phyloP scores from a whole-genome alignment of 2,797 vertebrate species.

The Merluccius polli region DNA sequence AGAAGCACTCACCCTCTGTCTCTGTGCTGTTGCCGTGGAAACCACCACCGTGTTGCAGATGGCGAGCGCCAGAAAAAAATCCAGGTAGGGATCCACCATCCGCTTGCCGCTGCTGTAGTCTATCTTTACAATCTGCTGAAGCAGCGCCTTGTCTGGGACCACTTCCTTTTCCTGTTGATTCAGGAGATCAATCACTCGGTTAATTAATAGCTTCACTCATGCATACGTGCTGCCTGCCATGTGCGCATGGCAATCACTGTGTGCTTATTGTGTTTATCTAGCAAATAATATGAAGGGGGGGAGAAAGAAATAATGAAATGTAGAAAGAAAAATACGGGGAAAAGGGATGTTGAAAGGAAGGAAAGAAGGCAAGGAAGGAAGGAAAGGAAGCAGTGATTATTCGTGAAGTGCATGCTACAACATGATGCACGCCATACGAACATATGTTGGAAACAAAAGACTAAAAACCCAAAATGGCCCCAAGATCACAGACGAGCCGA shows the following conservation, averaged over 20 bases:
- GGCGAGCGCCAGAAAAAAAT: conserved; percentile 92
- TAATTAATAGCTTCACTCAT: conserved; percentile 38
- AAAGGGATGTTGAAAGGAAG: background rate
- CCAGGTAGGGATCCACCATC: conserved; percentile 73
- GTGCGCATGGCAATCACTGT: background rate
- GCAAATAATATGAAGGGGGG: background rate
- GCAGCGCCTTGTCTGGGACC: conserved; percentile 83
- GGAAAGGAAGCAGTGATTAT: background rate
- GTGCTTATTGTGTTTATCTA: background rate
- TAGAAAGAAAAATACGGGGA: too few relatives aligned
- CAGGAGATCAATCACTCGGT: conserved; percentile 43
- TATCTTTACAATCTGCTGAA: conserved; percentile 74
- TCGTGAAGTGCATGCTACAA: background rate
- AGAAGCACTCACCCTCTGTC: conserved; percentile 80
- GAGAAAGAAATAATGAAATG: background rate
- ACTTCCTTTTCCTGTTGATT: conserved; percentile 89
- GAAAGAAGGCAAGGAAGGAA: background rate
- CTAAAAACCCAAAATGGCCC: background rate
- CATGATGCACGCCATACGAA: background rate
- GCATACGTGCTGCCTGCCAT: background rate
- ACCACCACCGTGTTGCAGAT: conserved; percentile 98
- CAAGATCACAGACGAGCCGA: background rate
- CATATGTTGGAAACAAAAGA: background rate
- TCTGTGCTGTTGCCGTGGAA: conserved; percentile 83
- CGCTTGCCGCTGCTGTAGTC: conserved; percentile 45